Base-by-base conservation (phyloP, 1,140 invertebrate genomes). In the Rhyacophila brunnea region DNA sequence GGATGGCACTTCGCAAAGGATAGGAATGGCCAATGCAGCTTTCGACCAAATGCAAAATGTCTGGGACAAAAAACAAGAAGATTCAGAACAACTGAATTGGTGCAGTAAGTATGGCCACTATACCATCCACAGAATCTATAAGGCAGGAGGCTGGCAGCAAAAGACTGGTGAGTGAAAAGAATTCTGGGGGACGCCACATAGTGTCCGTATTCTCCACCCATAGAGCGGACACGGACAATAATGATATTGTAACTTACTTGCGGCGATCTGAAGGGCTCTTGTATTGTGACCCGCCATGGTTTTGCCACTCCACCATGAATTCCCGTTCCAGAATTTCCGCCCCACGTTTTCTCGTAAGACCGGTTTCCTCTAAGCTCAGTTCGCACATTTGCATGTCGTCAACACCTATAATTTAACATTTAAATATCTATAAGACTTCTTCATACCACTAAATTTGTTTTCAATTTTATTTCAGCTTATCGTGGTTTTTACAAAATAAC, bases 311-410 rank as follows among this genome's bases (percentile, higher is more conserved):
- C 48, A 86, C 85, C 73, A 93, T 90, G 71, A 95, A 96, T 72
- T 96, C 93, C 64, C 85, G 85, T 71, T 95, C 92, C 6, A 97
- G 80, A 61, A 98, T 96, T 79, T 98, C 95, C 2, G 95, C 96
- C 28, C 96, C 96, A 54, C 94, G 85, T 75, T 96, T 97, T 61
- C 92, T 83, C 0, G 94, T 94, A 49, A 99, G 78, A n/a, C 95
- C 95, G 6, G 96, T 98, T 78, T 98, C 95, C 59, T 96, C 93
- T 34, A 99, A 76, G 68, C 91, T 95, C 58, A 98, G 74, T 73
- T 98, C 96, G 74, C 95, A 98, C 96, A 99, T 98, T 74, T 97
- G 91, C 90, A 98, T 95, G 74, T 98, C 96, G 77, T 99, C 95
- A 44, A 89, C 81, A 59, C 93, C 93, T 95, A 71, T 45, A 35